Percentiles rank a stretch among this genome's conserved stretches.
Conservation (phyloP, 2,113 vertebrate genomes). For the Pogona vitticeps region DNA sequence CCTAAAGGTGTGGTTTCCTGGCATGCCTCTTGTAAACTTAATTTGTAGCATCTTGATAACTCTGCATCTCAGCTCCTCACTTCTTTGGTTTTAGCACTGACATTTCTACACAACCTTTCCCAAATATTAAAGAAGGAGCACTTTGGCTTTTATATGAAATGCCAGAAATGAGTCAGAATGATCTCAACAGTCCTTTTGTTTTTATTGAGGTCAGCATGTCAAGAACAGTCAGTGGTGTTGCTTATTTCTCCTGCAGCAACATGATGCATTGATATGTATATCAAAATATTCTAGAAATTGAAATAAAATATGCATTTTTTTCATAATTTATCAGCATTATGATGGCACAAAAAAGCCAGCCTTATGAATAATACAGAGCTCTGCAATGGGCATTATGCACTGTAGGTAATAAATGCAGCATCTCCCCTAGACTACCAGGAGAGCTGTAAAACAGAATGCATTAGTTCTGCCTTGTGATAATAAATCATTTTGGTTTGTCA, state of each 20-base stretch:
- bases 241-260: constrained; percentile 60
- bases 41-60: constrained; percentile 23
- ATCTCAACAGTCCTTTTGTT: constrained; percentile 66
- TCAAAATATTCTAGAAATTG: constrained; percentile 86
- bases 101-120: constrained; percentile 59
- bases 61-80: neutral
- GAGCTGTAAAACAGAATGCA: constrained; percentile 86
- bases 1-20: neutral
- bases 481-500: constrained; percentile 88
- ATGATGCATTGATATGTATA: constrained; percentile 81
- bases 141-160: constrained; percentile 55
- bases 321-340: constrained; percentile 85
- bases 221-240: constrained; percentile 68
- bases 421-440: constrained; percentile 82
- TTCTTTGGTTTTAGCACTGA: constrained; percentile 29
- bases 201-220: constrained; percentile 68
- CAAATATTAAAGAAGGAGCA: constrained; percentile 60
- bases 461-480: constrained; percentile 87
- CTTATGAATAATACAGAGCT: constrained; percentile 95
- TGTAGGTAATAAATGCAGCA: constrained; percentile 86
- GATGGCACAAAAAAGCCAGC: constrained; percentile 83
- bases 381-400: constrained; percentile 81
- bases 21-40: neutral
- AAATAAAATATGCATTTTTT: constrained; percentile 88
- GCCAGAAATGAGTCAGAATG: constrained; percentile 47